Conservation (phyloP, 2,797 vertebrate species). For the Liasis olivaceus region DNA sequence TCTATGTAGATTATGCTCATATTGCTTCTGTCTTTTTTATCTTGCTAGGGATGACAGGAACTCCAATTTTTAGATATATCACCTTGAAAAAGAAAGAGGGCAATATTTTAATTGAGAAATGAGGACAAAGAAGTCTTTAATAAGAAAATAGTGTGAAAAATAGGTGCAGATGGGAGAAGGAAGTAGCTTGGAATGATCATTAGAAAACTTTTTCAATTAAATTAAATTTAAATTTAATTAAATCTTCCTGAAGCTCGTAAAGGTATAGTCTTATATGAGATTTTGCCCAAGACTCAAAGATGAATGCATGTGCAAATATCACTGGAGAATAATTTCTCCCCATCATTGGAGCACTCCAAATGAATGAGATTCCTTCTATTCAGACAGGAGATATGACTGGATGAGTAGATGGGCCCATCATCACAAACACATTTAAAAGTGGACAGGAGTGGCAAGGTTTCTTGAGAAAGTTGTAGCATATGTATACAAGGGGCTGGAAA, state of each 20-base stretch:
- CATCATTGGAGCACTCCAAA: conserved; percentile 76
- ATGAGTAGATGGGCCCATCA: conserved; percentile 72
- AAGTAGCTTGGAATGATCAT: conserved; percentile 52
- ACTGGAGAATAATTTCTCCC: conserved; percentile 79
- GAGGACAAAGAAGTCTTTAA: conserved; percentile 5
- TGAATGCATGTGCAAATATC: conserved; percentile 81
- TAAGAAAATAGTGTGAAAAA: not conserved
- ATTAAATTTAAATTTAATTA: conserved; percentile 51
- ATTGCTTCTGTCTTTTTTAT: not conserved
- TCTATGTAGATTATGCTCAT: not conserved
- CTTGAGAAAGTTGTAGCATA: conserved; percentile 24
- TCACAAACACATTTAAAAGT: conserved; percentile 61
- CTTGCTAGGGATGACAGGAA: not conserved
- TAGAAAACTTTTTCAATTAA: conserved; percentile 69
- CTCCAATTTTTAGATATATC: not conserved
- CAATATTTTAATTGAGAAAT: conserved; percentile 29
- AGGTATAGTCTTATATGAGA: conserved; percentile 65
- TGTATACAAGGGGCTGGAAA: conserved; percentile 49
- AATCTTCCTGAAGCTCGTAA: conserved; percentile 71
- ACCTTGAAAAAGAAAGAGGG: not conserved
- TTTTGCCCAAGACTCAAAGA: conserved; percentile 72
- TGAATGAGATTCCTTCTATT: conserved; percentile 82
- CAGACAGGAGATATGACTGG: conserved; percentile 74
- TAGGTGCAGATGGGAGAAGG: not conserved
- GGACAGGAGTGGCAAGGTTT: conserved; percentile 9